Conservation (phyloP, 1,140 invertebrate genomes). For the Phymastichus coffea region DNA sequence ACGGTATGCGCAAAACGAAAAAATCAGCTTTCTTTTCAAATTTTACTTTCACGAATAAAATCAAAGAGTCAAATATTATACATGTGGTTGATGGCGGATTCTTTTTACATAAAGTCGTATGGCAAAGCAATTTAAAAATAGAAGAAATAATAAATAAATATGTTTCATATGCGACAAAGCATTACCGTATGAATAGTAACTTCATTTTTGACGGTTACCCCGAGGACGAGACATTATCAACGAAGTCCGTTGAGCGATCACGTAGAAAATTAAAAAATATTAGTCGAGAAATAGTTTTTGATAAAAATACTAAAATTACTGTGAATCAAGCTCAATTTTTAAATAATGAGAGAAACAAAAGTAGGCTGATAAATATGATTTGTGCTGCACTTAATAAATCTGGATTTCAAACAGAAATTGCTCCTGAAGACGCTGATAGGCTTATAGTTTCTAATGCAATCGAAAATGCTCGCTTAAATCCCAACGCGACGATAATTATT, state of each 20-base stretch:
- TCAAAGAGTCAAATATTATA: neutral
- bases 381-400: too few species aligned
- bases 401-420: too few species aligned
- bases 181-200: slow-evolving; percentile 1
- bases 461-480: slow-evolving; percentile 4
- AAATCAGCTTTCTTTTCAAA: too few species aligned
- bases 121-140: neutral
- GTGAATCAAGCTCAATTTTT: slow-evolving; percentile 13
- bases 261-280: slow-evolving; percentile 7
- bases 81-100: slow-evolving; percentile 30
- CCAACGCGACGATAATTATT: slow-evolving; percentile 2
- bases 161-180: slow-evolving; percentile 1
- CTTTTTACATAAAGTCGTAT: slow-evolving; percentile 27
- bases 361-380: neutral
- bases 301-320: too few species aligned
- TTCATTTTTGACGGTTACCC: too few species aligned
- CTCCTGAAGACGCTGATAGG: too few species aligned
- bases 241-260: neutral
- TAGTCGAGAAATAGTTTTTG: slow-evolving; percentile 10
- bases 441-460: too few species aligned
- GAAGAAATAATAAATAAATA: too few species aligned
- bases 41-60: too few species aligned
- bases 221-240: too few species aligned
- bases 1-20: slow-evolving; percentile 29
- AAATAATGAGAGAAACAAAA: slow-evolving; percentile 19